Evolutionary conservation across 2,113 vertebrate genomes (phyloP), one percentile per base, ranked within the genome.

Genomic region (Oreochromis spilurus): DNA sequence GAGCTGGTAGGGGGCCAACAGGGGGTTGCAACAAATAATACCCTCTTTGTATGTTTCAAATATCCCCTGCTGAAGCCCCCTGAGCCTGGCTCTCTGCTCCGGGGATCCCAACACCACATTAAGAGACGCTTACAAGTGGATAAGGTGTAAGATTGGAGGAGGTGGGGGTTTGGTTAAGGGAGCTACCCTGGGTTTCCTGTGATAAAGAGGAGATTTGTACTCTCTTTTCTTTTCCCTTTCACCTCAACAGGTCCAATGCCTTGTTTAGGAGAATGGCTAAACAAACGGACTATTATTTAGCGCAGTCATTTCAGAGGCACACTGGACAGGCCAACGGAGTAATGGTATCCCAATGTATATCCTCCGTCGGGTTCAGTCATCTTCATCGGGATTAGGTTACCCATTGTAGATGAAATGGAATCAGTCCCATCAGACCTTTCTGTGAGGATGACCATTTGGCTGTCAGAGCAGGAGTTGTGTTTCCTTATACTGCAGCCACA

Each of bases 61-160:
- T 88, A 82, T 94, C 90, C 89, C 87, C 87, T 87, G 86, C 89
- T 87, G 90, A 92, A 93, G 87, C 91, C 89, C 79, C 88, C 91
- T 88, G 48, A 86, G 86, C 85, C 88, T 36, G 19, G 58, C 83
- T 77, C 88, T 79, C 89, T 55, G 88, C 86, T 94, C 57, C n/a
- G 48, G 92, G 87, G 89, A 93, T 93, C 93, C 92, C 84, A 85
- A 90, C 88, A 88, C 62, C 94, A 94, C 93, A 95, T 97, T 96
- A 96, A 92, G 93, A 93, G 86, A 82, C 79, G 82, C 93, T 96
- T 96, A 95, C 95, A 95, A 94, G 94, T 94, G 94, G 94, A 96
- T 95, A 96, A 96, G 93, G 92, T 95, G 94, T 94, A 95, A 87
- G 89, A 67, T 29, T 84, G 79, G 75, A 84, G 62, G 77, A 87